Base-by-base conservation (phyloP, 2,113 vertebrate species). In the Tichodroma muraria region DNA sequence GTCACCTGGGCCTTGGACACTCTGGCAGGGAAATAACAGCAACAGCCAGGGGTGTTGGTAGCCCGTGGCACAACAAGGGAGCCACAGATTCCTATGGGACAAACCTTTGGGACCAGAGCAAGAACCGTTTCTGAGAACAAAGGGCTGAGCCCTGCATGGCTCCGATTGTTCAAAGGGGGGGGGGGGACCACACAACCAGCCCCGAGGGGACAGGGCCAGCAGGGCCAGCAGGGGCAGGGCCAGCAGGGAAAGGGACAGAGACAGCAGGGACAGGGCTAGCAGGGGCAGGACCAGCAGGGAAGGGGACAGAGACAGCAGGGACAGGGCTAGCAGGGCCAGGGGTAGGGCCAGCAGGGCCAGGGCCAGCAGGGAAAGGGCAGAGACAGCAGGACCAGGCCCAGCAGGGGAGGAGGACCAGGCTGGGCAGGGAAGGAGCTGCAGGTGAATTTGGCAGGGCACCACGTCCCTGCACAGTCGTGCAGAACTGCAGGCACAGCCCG, bases 401-500 rank as follows among this genome's bases (percentile, higher is more conserved):
- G 28, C 14, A 77, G 9, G 8, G 30, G n/a, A n/a, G n/a, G n/a
- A n/a, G n/a, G n/a, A n/a, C 2, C 20, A 19, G 63, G 11, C 27
- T 35, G 60, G 38, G 38, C 54, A 49, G 38, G 10, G 61, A 37
- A 59, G 42, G 23, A 68, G 47, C 17, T 35, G 57, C 66, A 72
- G 59, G 3, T 80, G 53, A 6, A 12, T 52, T 19, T 72, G 53
- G 15, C 9, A 8, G 4, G 10, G 3, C 38, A 4, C 0, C 4
- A 10, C 27, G 9, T 2, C 28, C 15, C 5, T 2, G 4, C 33
- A n/a, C n/a, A n/a, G n/a, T n/a, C n/a, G n/a, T n/a, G n/a, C n/a
- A n/a, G n/a, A n/a, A n/a, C n/a, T n/a, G n/a, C n/a, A n/a, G n/a
- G n/a, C n/a, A n/a, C n/a, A n/a, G n/a, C 45, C 71, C 17, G 10